Evolutionary conservation across 2,113 vertebrate genomes (phyloP).

Genomic region (Phalacrocorax carbo): DNA sequence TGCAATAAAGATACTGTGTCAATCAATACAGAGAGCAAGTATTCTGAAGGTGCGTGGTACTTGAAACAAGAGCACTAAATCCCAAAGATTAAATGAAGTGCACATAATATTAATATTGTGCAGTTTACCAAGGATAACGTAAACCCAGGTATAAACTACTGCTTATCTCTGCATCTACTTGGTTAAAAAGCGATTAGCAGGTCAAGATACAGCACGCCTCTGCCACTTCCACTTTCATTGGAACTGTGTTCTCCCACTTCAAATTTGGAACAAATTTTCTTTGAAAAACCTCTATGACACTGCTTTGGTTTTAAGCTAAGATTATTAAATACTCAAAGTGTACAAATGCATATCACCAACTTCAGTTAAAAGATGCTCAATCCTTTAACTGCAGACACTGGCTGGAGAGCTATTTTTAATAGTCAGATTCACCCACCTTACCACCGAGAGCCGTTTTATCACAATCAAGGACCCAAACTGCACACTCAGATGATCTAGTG

Average conservation of each 20-base stretch:
- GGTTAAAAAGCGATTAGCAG: not conserved
- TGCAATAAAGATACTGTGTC: not conserved
- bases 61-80: not conserved
- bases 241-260: not conserved
- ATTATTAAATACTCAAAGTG: not conserved
- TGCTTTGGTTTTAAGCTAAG: not conserved
- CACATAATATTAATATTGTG: too few species aligned
- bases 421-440: not conserved
- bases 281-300: not conserved
- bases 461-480: not conserved
- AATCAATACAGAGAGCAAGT: not conserved
- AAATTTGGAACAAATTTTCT: not conserved
- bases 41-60: not conserved
- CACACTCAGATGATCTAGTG: not conserved
- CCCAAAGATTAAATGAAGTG: not conserved
- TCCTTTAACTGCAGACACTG: not conserved
- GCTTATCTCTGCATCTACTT: not conserved
- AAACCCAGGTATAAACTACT: not conserved
- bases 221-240: not conserved
- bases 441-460: not conserved
- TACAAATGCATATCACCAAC: too few species aligned
- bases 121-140: not conserved
- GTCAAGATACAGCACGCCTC: not conserved
- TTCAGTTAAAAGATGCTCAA: not conserved
- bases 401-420: not conserved